phyloP scores from a whole-genome alignment of 2,888 invertebrate species.

The Mongoloraphidia duomilia region DNA sequence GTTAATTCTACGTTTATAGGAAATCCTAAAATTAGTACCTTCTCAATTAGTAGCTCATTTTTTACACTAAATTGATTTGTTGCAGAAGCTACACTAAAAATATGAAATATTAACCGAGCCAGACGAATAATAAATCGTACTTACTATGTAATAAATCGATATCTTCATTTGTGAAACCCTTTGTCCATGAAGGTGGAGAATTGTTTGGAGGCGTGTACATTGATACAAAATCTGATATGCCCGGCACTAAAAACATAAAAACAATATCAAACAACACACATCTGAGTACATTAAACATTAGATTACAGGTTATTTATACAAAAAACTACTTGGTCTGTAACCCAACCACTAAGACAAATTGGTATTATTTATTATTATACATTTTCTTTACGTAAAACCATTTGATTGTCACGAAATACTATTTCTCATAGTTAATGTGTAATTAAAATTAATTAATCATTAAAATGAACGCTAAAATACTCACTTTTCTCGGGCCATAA shows the following conservation, averaged over 20 bases:
- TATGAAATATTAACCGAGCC: no score
- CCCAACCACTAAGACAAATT: no score
- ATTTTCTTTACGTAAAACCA: no score
- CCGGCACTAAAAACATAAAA: conserved; percentile 58
- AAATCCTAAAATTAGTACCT: not conserved
- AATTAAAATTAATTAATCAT: no score
- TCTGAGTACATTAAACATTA: no score
- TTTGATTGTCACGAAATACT: no score
- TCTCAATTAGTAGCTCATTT: not conserved
- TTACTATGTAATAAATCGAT: conserved; percentile 64
- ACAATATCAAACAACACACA: no score
- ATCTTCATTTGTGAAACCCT: conserved; percentile 57
- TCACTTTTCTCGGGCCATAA: conserved; percentile 93
- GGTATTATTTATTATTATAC: no score
- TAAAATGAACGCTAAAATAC: conserved; percentile 21
- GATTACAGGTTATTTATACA: no score
- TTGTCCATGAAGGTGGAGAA: conserved; percentile 50
- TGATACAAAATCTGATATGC: conserved; percentile 71
- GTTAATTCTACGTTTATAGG: not conserved
- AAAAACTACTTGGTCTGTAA: no score
- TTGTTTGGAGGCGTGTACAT: conserved; percentile 45
- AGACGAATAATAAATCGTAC: conserved; percentile 22
- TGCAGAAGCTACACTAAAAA: not conserved
- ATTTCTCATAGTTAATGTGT: no score
- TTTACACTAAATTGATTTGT: not conserved